Percentiles rank a stretch among this genome's conserved stretches.
Evolutionary conservation across 2,113 vertebrate species (phyloP).

Genomic region (Myrmecobius fasciatus): DNA sequence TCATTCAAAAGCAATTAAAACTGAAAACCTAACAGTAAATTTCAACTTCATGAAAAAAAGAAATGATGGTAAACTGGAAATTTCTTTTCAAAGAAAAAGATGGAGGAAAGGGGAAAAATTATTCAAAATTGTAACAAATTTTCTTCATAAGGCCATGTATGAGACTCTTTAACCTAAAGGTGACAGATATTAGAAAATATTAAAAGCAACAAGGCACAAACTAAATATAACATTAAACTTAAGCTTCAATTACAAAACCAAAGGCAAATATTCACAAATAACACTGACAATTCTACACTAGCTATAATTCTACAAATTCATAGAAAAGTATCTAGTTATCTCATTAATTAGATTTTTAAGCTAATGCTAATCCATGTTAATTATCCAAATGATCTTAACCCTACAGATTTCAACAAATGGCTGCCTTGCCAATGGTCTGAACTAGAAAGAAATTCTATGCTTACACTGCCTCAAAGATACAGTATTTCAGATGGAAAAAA

Average conservation of each 20-base stretch:
- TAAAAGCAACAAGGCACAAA: conserved; percentile 41
- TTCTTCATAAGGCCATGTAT: conserved; percentile 22
- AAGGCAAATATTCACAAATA: conserved; percentile 34
- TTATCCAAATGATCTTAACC: conserved; percentile 15
- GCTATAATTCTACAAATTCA: conserved; percentile 24
- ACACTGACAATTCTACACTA: not conserved
- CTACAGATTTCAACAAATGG: too few relatives aligned
- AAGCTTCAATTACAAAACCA: not conserved
- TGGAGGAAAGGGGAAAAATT: conserved; percentile 41
- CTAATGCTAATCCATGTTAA: conserved; percentile 42
- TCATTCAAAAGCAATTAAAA: conserved; percentile 40
- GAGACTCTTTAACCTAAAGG: conserved; percentile 30
- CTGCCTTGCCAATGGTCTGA: conserved; percentile 24
- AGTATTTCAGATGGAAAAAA: conserved; percentile 26
- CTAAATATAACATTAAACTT: conserved; percentile 17
- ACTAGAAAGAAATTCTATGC: conserved; percentile 38
- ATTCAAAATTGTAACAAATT: conserved; percentile 34
- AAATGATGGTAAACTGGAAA: conserved; percentile 44
- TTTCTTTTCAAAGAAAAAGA: conserved; percentile 12
- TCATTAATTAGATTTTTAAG: conserved; percentile 50
- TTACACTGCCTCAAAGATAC: conserved; percentile 25
- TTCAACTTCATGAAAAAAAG: conserved; percentile 41
- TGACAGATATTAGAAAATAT: conserved; percentile 33
- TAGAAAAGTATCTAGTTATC: not conserved
- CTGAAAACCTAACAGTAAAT: not conserved